phyloP scores from a whole-genome alignment of 2,888 invertebrate genomes.

The Pasiphila rectangulata region DNA sequence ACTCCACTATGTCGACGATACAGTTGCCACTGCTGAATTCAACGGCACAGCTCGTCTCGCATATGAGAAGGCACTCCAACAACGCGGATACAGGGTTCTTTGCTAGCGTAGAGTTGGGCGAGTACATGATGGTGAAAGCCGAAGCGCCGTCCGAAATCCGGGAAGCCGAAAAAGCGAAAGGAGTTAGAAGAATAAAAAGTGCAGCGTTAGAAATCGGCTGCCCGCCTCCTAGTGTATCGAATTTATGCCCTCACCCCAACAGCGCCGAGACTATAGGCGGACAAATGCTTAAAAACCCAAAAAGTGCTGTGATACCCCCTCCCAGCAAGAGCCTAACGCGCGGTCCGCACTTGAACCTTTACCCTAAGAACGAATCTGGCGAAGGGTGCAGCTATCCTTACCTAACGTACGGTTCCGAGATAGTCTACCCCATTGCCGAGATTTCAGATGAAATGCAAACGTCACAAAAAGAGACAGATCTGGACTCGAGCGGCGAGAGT shows the following conservation, averaged over 20 bases:
- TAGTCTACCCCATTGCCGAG: constrained; percentile 91
- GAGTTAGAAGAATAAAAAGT: constrained; percentile 85
- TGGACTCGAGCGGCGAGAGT: constrained; percentile 81
- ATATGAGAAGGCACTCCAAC: constrained; percentile 82
- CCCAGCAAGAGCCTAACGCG: constrained; percentile 86
- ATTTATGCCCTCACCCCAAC: constrained; percentile 89
- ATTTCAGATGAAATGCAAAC: constrained; percentile 90
- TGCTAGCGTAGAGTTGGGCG: constrained; percentile 75
- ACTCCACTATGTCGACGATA: constrained; percentile 83
- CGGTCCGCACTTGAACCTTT: constrained; percentile 86
- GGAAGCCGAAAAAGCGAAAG: constrained; percentile 69
- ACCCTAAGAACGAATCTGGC: constrained; percentile 83
- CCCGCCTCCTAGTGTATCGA: constrained; percentile 84
- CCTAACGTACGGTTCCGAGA: constrained; percentile 85
- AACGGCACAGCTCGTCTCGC: constrained; percentile 73
- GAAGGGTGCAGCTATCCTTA: constrained; percentile 89
- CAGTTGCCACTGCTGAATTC: constrained; percentile 78
- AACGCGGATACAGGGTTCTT: constrained; percentile 82
- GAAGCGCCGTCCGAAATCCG: constrained; percentile 76
- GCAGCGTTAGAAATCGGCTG: constrained; percentile 86
- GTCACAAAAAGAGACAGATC: constrained; percentile 83
- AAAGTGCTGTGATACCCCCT: constrained; percentile 83
- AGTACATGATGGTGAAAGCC: constrained; percentile 76
- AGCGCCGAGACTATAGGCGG: constrained; percentile 89
- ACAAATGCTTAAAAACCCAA: constrained; percentile 84